Percentiles rank a stretch among this genome's conserved stretches.
Conservation (phyloP, 2,888 invertebrate genomes). For the Lithodes maja region DNA sequence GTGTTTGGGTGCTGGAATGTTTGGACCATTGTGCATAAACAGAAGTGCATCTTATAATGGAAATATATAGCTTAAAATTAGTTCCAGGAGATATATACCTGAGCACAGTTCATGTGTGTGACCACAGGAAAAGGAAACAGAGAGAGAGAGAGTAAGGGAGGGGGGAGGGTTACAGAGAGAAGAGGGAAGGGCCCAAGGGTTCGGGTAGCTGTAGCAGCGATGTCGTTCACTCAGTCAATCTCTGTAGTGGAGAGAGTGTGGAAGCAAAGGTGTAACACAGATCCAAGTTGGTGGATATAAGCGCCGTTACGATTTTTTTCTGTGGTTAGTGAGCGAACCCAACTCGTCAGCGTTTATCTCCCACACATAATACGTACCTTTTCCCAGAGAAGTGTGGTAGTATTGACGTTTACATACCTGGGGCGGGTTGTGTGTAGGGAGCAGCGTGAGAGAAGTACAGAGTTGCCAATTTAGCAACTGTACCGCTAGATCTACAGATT, state of each 20-base stretch:
- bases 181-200: constrained; percentile 34
- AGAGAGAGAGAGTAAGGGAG: constrained; percentile 18
- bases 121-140: neutral
- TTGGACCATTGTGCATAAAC: too few species aligned
- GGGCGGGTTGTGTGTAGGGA: constrained; percentile 28
- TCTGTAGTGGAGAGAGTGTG: constrained; percentile 33
- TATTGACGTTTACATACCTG: constrained; percentile 50
- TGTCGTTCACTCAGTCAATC: constrained; percentile 46
- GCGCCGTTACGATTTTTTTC: neutral
- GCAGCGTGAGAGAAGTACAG: neutral
- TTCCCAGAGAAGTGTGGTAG: constrained; percentile 24
- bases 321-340: neutral
- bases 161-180: neutral
- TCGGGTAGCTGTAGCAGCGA: constrained; percentile 49
- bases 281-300: neutral
- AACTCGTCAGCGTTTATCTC: neutral
- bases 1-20: too few species aligned
- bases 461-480: neutral
- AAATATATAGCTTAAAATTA: too few species aligned
- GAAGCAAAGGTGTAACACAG: neutral
- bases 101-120: neutral
- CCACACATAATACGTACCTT: neutral
- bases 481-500: too few species aligned
- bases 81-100: too few species aligned
- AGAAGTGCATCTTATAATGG: too few species aligned